phyloP scores from a whole-genome alignment of 2,113 vertebrate species.

The Struthidea cinerea region DNA sequence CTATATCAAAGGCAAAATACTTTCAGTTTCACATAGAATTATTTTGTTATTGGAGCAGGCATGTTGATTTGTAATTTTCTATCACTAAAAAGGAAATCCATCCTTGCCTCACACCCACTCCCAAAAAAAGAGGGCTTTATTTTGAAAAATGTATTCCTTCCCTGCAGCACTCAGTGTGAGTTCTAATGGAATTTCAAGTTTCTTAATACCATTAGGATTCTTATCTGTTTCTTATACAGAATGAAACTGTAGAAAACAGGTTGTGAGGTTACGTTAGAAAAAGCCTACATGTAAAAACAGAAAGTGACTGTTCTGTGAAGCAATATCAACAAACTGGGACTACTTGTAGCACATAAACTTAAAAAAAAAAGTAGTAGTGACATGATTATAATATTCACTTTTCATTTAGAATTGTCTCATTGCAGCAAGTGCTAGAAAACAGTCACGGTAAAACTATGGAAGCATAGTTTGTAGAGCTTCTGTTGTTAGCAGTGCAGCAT shows the following conservation, averaged over 20 bases:
- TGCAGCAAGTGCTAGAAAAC: neutral
- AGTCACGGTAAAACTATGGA: neutral
- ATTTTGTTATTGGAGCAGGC: neutral
- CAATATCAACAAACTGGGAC: neutral
- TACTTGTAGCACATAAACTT: neutral
- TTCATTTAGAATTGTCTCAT: neutral
- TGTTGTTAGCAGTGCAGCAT: neutral
- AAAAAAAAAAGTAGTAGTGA: neutral
- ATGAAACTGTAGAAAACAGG: neutral
- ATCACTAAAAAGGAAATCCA: neutral
- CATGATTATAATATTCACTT: neutral
- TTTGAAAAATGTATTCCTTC: neutral
- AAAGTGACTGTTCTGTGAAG: neutral
- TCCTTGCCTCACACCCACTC: accelerated
- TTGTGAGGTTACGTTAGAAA: neutral
- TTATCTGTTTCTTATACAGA: neutral
- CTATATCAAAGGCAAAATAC: neutral
- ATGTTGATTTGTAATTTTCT: neutral
- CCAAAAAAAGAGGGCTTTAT: neutral
- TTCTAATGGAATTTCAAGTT: neutral
- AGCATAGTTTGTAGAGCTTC: neutral
- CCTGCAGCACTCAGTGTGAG: neutral
- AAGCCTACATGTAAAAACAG: neutral
- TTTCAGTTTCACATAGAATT: neutral
- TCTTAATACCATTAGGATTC: neutral